phyloP scores from a whole-genome alignment of 2,797 vertebrate species.

The Peromyscus attwateri region DNA sequence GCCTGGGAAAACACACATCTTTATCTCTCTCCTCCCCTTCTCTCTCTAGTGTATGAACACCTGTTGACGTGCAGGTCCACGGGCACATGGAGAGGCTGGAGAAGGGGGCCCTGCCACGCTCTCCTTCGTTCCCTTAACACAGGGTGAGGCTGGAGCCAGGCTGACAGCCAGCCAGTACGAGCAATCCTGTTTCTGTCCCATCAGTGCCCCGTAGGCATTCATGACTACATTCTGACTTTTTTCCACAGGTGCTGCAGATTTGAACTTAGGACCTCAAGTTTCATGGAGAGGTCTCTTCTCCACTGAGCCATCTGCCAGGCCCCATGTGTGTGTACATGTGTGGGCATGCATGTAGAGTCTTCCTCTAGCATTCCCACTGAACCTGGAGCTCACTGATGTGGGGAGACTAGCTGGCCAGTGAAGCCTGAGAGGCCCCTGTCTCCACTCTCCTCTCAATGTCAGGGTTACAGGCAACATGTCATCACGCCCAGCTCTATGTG shows the following conservation, averaged over 20 bases:
- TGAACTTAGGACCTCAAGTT: neutral
- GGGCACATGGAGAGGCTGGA: neutral
- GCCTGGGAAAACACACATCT: neutral
- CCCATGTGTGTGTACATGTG: neutral
- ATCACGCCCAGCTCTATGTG: neutral
- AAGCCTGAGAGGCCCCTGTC: neutral
- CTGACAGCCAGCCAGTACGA: neutral
- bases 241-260: neutral
- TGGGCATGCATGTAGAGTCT: too few relatives aligned
- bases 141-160: neutral
- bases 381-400: neutral
- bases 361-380: neutral
- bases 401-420: neutral
- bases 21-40: neutral
- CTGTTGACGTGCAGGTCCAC: neutral
- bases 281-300: neutral
- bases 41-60: too few relatives aligned
- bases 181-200: neutral
- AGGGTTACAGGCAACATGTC: neutral
- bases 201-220: neutral
- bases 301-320: neutral
- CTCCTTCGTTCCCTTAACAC: neutral
- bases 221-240: neutral
- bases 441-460: too few relatives aligned
- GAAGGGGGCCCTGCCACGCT: too few relatives aligned